A percentile compares a stretch with the other conserved stretches of the same genome.
Evolutionary conservation across 2,888 invertebrate genomes (phyloP).

Genomic region (Portevinia maculata): DNA sequence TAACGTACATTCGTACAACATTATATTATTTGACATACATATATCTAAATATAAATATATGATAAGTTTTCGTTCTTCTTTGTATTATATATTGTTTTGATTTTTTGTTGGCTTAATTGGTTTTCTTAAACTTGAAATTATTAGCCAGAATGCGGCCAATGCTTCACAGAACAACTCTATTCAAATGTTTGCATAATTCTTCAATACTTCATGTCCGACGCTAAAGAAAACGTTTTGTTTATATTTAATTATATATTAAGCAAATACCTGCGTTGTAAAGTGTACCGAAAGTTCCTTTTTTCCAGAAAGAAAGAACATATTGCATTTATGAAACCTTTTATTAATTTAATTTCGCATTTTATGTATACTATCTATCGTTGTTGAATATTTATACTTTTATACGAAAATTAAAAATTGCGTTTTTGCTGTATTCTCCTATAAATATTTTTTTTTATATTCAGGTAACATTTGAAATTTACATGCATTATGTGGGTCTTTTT

Average conservation of each 20-base stretch:
- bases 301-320: slow-evolving; percentile 5
- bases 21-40: slow-evolving; percentile 6
- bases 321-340: slow-evolving; percentile 27
- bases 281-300: slow-evolving; percentile 42
- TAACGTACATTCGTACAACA: slow-evolving; percentile 32
- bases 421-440: slow-evolving; percentile 26
- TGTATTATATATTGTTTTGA: slow-evolving; percentile 11
- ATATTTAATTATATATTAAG: neutral
- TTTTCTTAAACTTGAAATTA: neutral
- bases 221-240: neutral
- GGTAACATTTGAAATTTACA: neutral
- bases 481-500: neutral
- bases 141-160: neutral
- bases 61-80: slow-evolving; percentile 20
- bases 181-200: neutral
- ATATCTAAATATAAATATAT: slow-evolving; percentile 33
- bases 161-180: neutral
- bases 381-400: slow-evolving; percentile 55
- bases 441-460: slow-evolving; percentile 30
- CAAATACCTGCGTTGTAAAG: neutral
- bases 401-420: slow-evolving; percentile 26
- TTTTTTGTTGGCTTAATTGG: slow-evolving; percentile 2
- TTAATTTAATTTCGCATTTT: slow-evolving; percentile 31
- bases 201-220: neutral
- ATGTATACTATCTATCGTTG: too few species aligned